Evolutionary conservation across 2,888 invertebrate species (phyloP).

Genomic region (Microctonus aethiopoides): DNA sequence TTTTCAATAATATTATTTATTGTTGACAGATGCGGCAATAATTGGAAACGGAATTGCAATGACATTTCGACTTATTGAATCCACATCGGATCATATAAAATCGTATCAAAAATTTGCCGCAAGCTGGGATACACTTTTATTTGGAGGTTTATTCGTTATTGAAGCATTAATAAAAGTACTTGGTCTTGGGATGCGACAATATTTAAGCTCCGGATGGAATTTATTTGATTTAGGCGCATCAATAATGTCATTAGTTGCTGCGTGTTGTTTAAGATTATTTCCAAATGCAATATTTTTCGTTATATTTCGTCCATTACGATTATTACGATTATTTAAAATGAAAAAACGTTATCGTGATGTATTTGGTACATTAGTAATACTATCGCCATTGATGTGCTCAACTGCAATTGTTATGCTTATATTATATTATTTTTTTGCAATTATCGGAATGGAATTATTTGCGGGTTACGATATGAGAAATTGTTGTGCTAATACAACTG

Average conservation of each 20-base stretch:
- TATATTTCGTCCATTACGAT: constrained; percentile 76
- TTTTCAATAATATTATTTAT: constrained; percentile 5
- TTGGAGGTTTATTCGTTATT: constrained; percentile 76
- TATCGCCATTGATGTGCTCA: constrained; percentile 85
- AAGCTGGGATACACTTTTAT: constrained; percentile 82
- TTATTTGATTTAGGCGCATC: constrained; percentile 81
- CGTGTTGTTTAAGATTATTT: constrained; percentile 75
- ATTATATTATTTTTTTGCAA: constrained; percentile 89
- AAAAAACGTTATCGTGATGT: constrained; percentile 86
- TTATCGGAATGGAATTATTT: constrained; percentile 91
- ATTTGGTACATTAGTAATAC: constrained; percentile 82
- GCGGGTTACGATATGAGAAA: constrained; percentile 79
- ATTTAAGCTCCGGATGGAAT: constrained; percentile 88
- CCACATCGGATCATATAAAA: constrained; percentile 72
- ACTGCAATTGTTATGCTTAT: constrained; percentile 85
- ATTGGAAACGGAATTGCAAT: constrained; percentile 81
- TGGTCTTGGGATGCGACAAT: constrained; percentile 77
- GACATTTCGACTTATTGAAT: constrained; percentile 76
- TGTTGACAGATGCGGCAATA: constrained; percentile 75
- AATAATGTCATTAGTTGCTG: constrained; percentile 75
- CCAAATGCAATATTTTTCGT: constrained; percentile 79
- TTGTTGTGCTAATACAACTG: constrained; percentile 88
- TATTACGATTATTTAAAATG: constrained; percentile 79
- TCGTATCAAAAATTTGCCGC: constrained; percentile 76
- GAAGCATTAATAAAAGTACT: constrained; percentile 81